Base-by-base conservation (phyloP, 1,140 invertebrate genomes). In the Delia radicum region DNA sequence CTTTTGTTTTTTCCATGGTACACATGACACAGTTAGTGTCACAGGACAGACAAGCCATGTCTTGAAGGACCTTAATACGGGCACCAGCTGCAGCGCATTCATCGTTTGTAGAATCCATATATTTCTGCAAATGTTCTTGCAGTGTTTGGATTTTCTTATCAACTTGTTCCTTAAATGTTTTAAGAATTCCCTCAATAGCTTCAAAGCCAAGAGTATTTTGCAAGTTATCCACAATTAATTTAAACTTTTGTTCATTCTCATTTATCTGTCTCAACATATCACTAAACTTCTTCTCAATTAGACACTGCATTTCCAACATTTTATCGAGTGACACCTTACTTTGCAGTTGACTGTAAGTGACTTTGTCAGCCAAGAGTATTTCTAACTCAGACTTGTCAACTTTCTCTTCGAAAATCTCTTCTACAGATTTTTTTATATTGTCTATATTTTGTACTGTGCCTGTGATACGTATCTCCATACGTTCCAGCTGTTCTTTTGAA, bases 1-100 rank as follows among this genome's bases (percentile, higher is more conserved):
- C 78, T 5, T 89, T 86, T 0, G 84, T 78, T 46, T 87, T 86
- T 3, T 90, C 87, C n/a, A 92, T 87, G 77, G 87, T 90, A 10
- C 87, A 87, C 91, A 94, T 93, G 0, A 92, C 88, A 0, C 90
- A 91, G 24, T 92, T 88, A 18, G 91, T 91, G 77, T 94, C 91
- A 79, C 93, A 94, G 0, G 92, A 92, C 80, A 94, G 89, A 78
- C 93, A 94, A 67, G 92, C 91, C 2, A 93, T 87, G 72, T 93
- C 90, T 78, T 91, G 90, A 12, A 92, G 80, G 2, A 91, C 79
- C 80, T 89, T 91, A 73, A 86, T 87, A 76, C 90, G 92, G 0
- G 92, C 90, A 2, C 91, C 93, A 6, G 92, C 92, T 1, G 93
- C 92, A 76, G 93, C 92, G 2, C 87, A 89, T 24, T 93, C 91